Evolutionary conservation across 2,888 invertebrate genomes (phyloP).

Genomic region (Xylocampa areola): DNA sequence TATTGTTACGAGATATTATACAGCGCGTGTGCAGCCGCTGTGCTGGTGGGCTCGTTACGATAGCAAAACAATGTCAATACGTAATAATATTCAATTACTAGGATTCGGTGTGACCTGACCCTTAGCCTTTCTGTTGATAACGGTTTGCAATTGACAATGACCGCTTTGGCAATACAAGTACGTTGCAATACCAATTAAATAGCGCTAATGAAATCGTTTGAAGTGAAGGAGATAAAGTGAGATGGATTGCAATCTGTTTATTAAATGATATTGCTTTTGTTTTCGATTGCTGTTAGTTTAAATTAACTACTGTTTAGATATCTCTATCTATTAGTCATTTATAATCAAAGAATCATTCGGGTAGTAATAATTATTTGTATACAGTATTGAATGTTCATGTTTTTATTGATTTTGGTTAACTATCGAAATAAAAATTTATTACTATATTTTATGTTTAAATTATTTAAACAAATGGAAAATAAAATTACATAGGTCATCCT

Average conservation of each 20-base stretch:
- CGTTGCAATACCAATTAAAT: constrained; percentile 29
- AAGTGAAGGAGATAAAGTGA: constrained; percentile 48
- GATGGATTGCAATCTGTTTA: constrained; percentile 46
- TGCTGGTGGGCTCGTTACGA: constrained; percentile 26
- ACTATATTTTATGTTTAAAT: too few relatives aligned
- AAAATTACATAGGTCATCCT: too few relatives aligned
- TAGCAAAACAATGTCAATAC: constrained; percentile 48
- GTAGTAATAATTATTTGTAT: too few relatives aligned
- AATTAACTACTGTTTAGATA: constrained; percentile 36
- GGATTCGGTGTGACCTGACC: constrained; percentile 41
- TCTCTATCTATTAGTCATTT: constrained; percentile 24
- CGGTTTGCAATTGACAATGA: constrained; percentile 42
- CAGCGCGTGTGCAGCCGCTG: constrained; percentile 19
- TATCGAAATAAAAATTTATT: too few relatives aligned
- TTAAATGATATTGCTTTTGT: constrained; percentile 40
- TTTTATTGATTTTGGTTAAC: too few relatives aligned
- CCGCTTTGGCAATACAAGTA: constrained; percentile 40
- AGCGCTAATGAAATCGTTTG: constrained; percentile 49
- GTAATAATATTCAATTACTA: constrained; percentile 52
- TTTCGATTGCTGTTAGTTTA: constrained; percentile 26
- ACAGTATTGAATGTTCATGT: too few relatives aligned
- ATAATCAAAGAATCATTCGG: constrained; percentile 25
- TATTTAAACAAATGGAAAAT: too few relatives aligned
- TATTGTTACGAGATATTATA: background rate
- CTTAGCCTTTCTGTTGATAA: constrained; percentile 41